These are phyloP conservation scores for Mesembrinibis cayennensis DNA, from an alignment of 2,113 vertebrate genomes.

Conservation along the genomic window DNA sequence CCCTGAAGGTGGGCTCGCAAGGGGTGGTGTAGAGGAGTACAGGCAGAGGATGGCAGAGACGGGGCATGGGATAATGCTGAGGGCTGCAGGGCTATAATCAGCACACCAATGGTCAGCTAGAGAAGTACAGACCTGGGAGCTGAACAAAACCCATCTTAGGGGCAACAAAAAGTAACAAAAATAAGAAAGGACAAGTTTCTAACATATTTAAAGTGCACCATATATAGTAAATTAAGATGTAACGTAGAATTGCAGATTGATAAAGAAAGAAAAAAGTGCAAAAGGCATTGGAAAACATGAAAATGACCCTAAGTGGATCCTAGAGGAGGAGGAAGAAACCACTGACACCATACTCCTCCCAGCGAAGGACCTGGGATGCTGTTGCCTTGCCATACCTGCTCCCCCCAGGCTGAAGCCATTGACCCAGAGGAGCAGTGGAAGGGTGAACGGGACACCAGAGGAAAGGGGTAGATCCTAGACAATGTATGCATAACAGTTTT, in stretches of 20 bases:
- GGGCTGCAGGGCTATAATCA: background rate
- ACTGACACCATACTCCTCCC: background rate
- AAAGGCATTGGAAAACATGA: background rate
- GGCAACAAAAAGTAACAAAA: background rate
- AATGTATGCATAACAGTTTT: background rate
- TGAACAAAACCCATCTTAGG: background rate
- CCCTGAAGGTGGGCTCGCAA: background rate
- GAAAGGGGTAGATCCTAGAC: background rate
- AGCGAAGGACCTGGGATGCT: background rate
- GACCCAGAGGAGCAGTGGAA: background rate
- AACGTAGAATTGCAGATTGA: background rate
- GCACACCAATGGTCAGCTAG: background rate
- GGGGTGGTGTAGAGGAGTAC: background rate
- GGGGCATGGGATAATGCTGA: background rate
- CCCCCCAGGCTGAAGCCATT: background rate
- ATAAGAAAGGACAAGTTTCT: background rate
- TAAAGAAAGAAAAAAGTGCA: background rate
- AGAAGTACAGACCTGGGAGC: background rate
- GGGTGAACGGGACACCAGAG: background rate
- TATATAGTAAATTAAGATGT: background rate
- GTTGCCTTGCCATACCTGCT: background rate
- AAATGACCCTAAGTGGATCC: background rate
- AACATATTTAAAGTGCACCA: background rate
- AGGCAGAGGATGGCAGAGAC: background rate
- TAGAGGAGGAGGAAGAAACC: background rate